These are phyloP conservation scores for Eurytemora carolleeae DNA, from an alignment of 1,140 invertebrate species.

Conservation along the genomic window DNA sequence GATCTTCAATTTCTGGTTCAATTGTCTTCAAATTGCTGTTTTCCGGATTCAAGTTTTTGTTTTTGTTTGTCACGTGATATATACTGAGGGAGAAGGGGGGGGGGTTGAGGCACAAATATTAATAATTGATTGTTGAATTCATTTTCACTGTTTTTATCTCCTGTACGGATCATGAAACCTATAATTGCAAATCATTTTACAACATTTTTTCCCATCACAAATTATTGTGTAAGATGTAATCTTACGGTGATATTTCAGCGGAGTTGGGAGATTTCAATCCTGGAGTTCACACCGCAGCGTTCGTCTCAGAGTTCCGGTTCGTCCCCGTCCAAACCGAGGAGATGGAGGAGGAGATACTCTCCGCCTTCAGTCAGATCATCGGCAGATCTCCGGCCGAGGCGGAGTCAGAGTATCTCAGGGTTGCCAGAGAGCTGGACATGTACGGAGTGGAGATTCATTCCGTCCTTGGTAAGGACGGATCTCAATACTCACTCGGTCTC, in stretches of 20 bases:
- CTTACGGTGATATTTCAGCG: neutral
- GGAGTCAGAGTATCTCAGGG: constrained; percentile 73
- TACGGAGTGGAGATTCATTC: constrained; percentile 90
- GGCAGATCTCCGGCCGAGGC: constrained; percentile 71
- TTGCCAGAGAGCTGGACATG: constrained; percentile 87
- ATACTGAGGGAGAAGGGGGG: too few species aligned
- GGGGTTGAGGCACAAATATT: too few species aligned
- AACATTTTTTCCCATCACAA: too few species aligned
- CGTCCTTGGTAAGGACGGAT: constrained; percentile 75
- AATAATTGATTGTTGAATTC: too few species aligned
- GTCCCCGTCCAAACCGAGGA: neutral
- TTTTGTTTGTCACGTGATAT: too few species aligned
- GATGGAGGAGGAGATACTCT: neutral
- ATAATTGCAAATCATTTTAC: too few species aligned
- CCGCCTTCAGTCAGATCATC: constrained; percentile 23
- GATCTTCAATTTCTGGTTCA: too few species aligned
- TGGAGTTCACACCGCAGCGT: neutral
- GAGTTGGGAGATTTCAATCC: neutral
- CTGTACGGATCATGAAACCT: too few species aligned
- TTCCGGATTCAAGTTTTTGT: too few species aligned
- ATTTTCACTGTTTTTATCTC: too few species aligned
- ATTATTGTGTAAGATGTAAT: too few species aligned
- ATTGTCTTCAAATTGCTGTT: too few species aligned
- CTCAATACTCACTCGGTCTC: constrained; percentile 80
- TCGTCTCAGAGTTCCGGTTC: neutral